Base-by-base conservation (phyloP, 1,140 invertebrate genomes). In the Nymphalis io region DNA sequence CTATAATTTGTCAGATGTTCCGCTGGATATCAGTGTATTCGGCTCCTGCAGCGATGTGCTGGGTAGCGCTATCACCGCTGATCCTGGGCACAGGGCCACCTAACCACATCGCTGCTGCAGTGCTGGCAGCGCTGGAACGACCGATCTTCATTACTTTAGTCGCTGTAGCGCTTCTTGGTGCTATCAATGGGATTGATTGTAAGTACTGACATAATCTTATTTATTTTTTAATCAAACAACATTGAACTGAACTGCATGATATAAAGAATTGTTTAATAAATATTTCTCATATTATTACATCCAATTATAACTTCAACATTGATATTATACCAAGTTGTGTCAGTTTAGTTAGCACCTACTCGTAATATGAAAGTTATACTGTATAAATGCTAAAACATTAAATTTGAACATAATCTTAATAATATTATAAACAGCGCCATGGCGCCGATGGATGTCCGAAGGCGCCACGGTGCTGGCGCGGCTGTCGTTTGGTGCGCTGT, bases 401-500 rank as follows among this genome's bases (percentile, higher is more conserved):
- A 42, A 0, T 42, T 42, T 42, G 10, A 6, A 42, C n/a, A 44
- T 1, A 11, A n/a, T 15, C 3, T n/a, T 44, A 3, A n/a, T 44
- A 13, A 15, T 3, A 44, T 11, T 44, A 11, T 3, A 0, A 11
- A 13, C 78, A 87, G 85, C 83, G 5, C 76, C 80, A 8, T 80
- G 78, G 78, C 69, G 71, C 15, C 62, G 73, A 59, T 82, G 74
- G 69, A 72, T 82, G 67, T 76, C 82, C 16, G 73, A 78, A 74
- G 51, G 72, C 64, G 81, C 82, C 55, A 58, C 72, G 60, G 58
- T 69, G 61, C 61, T 65, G 65, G 85, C 88, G 73, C 81, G 85
- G 67, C 83, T 90, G 62, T 86, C 85, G 8, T 89, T 86, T 76
- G 85, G 85, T 46, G 87, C 83, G 55, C 80, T 89, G 57, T 75